phyloP scores from a whole-genome alignment of 2,113 vertebrate genomes.

The Loxodonta africana region DNA sequence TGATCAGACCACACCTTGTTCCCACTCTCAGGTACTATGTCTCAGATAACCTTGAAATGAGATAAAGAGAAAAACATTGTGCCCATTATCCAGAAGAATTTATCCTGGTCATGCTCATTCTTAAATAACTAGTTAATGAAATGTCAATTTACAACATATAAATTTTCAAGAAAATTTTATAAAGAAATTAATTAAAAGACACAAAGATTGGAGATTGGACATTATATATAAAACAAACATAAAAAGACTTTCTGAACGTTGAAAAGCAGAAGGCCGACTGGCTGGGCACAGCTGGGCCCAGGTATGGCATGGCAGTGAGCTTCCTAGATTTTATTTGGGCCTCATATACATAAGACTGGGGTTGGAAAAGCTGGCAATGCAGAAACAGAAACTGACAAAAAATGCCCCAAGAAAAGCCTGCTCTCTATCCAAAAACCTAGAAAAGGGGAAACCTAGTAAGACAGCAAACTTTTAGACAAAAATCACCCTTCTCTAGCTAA shows the following conservation, averaged over 20 bases:
- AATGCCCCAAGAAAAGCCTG: background rate
- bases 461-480: background rate
- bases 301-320: background rate
- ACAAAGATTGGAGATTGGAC: background rate
- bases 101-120: background rate
- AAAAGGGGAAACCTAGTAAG: background rate
- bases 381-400: background rate
- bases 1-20: background rate
- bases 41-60: background rate
- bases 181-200: slow-evolving; percentile 25
- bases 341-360: no score
- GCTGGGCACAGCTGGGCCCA: background rate
- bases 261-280: background rate
- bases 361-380: background rate
- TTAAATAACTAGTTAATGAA: background rate
- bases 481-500: background rate
- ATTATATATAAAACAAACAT: background rate
- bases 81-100: background rate
- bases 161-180: background rate
- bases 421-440: background rate
- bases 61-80: background rate
- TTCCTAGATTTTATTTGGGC: background rate
- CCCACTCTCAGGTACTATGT: background rate
- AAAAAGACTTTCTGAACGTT: background rate
- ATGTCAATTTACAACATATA: background rate